Percentiles rank a stretch among this genome's conserved stretches.
Evolutionary conservation across 2,797 vertebrate genomes (phyloP).

Genomic region (Sebastes elongatus): DNA sequence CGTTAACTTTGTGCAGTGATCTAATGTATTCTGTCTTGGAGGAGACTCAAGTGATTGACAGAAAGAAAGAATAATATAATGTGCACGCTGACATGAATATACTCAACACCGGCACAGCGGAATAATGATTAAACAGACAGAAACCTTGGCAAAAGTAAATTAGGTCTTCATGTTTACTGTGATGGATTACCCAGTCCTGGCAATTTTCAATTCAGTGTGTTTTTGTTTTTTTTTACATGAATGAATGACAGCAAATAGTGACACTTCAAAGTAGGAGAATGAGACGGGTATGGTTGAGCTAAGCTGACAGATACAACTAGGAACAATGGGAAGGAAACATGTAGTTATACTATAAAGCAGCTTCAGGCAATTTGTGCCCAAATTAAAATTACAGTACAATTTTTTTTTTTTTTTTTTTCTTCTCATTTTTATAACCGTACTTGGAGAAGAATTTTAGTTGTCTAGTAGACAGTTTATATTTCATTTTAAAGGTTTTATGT

Average conservation of each 20-base stretch:
- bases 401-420: too few relatives aligned
- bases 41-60: conserved; percentile 25
- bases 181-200: conserved; percentile 20
- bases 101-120: conserved; percentile 8
- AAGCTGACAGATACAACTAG: not conserved
- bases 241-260: not conserved
- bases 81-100: conserved; percentile 8
- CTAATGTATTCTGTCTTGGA: conserved; percentile 6
- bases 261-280: not conserved
- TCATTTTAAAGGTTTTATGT: not conserved
- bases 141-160: conserved; percentile 26
- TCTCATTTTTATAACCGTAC: not conserved
- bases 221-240: not conserved
- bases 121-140: conserved; percentile 10
- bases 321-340: not conserved
- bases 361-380: not conserved
- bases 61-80: conserved; percentile 11
- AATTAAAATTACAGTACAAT: not conserved
- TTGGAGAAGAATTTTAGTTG: not conserved
- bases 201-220: not conserved
- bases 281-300: not conserved
- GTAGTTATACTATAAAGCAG: not conserved
- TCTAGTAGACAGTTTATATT: not conserved
- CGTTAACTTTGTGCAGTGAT: not conserved
- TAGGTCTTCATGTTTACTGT: conserved; percentile 12